phyloP scores from a whole-genome alignment of 2,888 invertebrate genomes.

The Noctua pronuba region DNA sequence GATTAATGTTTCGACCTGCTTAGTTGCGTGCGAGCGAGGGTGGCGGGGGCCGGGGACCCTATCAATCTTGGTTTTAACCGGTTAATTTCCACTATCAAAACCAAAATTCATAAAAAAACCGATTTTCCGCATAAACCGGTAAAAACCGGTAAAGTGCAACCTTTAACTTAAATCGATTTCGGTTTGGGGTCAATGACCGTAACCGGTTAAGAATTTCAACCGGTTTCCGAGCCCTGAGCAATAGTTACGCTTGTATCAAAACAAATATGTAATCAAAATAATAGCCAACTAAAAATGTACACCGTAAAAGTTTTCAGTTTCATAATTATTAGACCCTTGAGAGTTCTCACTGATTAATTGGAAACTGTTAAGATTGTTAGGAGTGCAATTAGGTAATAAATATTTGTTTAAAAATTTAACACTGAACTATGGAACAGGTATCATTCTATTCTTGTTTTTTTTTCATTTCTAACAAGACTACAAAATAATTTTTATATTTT shows the following conservation, averaged over 20 bases:
- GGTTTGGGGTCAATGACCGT: no score
- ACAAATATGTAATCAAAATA: constrained; percentile 17
- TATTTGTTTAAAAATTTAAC: not conserved
- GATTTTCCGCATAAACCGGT: no score
- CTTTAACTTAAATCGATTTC: no score
- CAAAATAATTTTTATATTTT: not conserved
- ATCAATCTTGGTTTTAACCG: no score
- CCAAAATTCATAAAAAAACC: no score
- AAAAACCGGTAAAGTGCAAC: no score
- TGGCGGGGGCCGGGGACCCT: no score
- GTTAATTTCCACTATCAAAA: no score
- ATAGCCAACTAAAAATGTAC: not conserved
- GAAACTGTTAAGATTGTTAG: constrained; percentile 15
- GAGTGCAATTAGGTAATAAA: constrained; percentile 22
- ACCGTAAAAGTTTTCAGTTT: constrained; percentile 8
- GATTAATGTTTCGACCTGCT: no score
- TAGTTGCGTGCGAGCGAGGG: no score
- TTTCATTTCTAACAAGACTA: not conserved
- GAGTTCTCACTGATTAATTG: constrained; percentile 18
- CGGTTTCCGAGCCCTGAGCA: no score
- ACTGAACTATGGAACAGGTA: not conserved
- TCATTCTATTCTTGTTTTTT: not conserved
- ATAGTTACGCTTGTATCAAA: not conserved
- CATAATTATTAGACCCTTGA: not conserved
- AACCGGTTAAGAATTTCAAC: no score